Conservation (phyloP, 2,888 invertebrate genomes). For the Eilema depressum region DNA sequence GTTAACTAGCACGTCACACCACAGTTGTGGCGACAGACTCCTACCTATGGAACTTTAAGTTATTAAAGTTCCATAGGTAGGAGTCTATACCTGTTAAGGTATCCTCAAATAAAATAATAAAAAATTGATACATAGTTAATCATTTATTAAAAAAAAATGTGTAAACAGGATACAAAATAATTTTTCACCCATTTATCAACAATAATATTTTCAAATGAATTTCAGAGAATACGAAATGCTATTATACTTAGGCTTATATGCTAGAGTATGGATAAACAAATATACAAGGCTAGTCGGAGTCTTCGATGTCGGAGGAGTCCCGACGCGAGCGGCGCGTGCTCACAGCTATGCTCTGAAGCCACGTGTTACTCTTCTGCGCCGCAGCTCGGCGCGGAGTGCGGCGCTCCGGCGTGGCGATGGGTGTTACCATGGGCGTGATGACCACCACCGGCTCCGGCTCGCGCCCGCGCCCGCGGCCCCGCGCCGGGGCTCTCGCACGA, state of each 20-base stretch:
- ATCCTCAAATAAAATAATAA: not conserved
- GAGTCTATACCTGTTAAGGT: not conserved
- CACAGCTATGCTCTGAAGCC: slow-evolving; percentile 69
- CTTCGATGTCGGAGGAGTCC: slow-evolving; percentile 73
- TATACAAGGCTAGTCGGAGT: slow-evolving; percentile 66
- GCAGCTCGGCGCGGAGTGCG: slow-evolving; percentile 78
- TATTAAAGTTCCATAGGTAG: too few species aligned
- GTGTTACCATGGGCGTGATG: slow-evolving; percentile 44
- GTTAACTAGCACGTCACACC: too few species aligned
- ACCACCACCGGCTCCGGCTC: slow-evolving; percentile 54
- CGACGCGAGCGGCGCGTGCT: slow-evolving; percentile 59
- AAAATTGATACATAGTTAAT: not conserved
- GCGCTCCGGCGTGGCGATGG: slow-evolving; percentile 65
- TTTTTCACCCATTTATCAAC: not conserved
- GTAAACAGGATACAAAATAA: slow-evolving; percentile 9
- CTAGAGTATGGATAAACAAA: not conserved
- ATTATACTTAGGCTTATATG: not conserved
- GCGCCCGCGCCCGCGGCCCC: slow-evolving; percentile 42
- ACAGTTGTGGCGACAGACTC: too few species aligned
- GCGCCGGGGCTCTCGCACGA: slow-evolving; percentile 32
- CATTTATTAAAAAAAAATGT: slow-evolving; percentile 6
- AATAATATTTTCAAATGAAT: slow-evolving; percentile 1
- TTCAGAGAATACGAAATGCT: not conserved
- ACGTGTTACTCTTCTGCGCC: slow-evolving; percentile 70
- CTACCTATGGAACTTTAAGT: too few species aligned